These are phyloP conservation scores for Heliconius hewitsoni DNA, from an alignment of 1,140 invertebrate genomes.

Conservation along the genomic window DNA sequence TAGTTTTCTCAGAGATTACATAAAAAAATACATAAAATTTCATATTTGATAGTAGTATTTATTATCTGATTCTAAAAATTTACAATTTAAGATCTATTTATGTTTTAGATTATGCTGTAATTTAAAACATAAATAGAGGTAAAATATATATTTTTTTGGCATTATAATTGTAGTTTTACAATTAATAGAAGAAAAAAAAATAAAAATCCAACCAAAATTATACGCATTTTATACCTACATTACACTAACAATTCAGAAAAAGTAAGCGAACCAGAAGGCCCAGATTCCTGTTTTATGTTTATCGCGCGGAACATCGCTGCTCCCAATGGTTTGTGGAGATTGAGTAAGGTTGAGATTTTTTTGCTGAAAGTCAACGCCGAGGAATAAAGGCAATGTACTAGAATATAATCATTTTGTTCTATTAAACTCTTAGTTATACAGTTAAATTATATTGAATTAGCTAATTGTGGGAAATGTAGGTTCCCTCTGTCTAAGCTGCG, in stretches of 20 bases:
- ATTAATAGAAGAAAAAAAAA: not conserved
- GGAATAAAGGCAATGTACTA: constrained; percentile 18
- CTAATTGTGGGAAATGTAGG: not conserved
- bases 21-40: no score
- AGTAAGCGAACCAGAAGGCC: constrained; percentile 18
- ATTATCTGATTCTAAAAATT: no score
- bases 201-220: not conserved
- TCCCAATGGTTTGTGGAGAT: constrained; percentile 34
- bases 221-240: constrained; percentile 3
- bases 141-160: no score
- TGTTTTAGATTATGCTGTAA: no score
- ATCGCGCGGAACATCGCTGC: constrained; percentile 31
- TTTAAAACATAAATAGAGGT: no score
- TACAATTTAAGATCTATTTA: no score
- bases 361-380: constrained; percentile 20
- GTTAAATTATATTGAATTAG: constrained; percentile 6
- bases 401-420: constrained; percentile 14
- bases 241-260: constrained; percentile 13
- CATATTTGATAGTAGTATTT: no score
- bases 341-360: constrained; percentile 34
- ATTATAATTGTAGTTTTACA: no score
- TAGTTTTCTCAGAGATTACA: no score
- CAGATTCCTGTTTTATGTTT: constrained; percentile 35
- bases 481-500: no score
- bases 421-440: not conserved